Evolutionary conservation across 1,140 invertebrate species (phyloP).

Genomic region (Trichonephila inaurata): DNA sequence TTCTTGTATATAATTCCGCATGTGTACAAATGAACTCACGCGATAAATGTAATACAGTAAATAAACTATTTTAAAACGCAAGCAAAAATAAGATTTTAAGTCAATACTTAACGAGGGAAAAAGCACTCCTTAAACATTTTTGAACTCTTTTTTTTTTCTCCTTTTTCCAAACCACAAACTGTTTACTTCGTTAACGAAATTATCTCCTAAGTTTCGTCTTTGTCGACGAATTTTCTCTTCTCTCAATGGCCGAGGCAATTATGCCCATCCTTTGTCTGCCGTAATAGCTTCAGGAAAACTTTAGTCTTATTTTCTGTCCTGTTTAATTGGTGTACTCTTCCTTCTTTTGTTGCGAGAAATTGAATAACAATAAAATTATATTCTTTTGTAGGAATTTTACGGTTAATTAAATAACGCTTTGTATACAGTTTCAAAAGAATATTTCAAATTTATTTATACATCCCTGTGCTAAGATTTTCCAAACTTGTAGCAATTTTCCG

Average conservation of each 20-base stretch:
- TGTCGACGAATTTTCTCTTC: constrained; percentile 17
- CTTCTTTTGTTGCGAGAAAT: neutral
- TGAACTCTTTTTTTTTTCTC: neutral
- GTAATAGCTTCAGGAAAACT: neutral
- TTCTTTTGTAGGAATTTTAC: constrained; percentile 6
- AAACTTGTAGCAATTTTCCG: too few relatives aligned
- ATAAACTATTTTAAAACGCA: too few relatives aligned
- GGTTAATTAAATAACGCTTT: constrained; percentile 5
- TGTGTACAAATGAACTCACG: too few relatives aligned
- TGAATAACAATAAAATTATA: constrained; percentile 27
- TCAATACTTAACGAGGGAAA: neutral
- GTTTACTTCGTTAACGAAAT: constrained; percentile 60
- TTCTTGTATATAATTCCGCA: too few relatives aligned
- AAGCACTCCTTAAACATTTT: constrained; percentile 1
- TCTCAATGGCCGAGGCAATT: constrained; percentile 38
- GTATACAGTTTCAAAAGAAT: neutral
- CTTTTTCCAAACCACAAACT: constrained; percentile 18
- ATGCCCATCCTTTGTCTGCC: constrained; percentile 39
- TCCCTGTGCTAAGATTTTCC: too few relatives aligned
- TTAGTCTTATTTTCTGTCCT: neutral
- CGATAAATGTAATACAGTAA: too few relatives aligned
- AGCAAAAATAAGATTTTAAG: neutral
- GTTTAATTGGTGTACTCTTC: constrained; percentile 33
- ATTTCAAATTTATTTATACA: too few relatives aligned
- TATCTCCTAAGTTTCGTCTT: neutral